These are phyloP conservation scores for Taeniopygia guttata DNA, from an alignment of 2,797 vertebrate species.

Conservation along the genomic window DNA sequence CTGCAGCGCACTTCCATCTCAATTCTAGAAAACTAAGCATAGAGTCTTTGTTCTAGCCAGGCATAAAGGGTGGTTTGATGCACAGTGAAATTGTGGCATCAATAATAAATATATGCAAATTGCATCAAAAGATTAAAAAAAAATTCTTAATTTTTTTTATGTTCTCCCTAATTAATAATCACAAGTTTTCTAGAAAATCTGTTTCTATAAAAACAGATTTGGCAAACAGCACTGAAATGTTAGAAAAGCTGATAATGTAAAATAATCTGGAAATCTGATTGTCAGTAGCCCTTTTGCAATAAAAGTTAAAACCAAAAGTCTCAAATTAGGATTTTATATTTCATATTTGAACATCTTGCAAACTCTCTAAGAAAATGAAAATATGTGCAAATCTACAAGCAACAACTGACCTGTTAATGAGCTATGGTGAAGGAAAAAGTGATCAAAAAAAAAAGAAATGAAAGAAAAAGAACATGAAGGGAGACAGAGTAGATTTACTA, in stretches of 20 bases:
- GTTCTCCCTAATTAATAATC: not conserved
- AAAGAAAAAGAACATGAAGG: not conserved
- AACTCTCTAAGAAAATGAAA: not conserved
- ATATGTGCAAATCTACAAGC: not conserved
- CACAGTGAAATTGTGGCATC: not conserved
- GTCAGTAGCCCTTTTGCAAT: not conserved
- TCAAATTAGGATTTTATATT: not conserved
- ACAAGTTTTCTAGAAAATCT: not conserved
- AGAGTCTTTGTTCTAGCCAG: not conserved
- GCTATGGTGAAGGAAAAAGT: not conserved
- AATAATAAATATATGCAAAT: not conserved
- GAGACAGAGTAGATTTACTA: not conserved
- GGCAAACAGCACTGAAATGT: not conserved
- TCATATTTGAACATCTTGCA: not conserved
- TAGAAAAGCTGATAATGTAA: not conserved
- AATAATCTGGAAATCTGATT: not conserved
- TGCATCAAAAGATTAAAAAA: not conserved
- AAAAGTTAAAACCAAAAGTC: not conserved
- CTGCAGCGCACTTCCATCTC: not conserved
- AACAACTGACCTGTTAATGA: not conserved
- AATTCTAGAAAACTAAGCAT: not conserved
- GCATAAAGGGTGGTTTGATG: not conserved
- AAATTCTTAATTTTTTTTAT: not conserved
- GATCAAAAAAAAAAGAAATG: too few species aligned
- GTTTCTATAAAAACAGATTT: not conserved